phyloP scores from a whole-genome alignment of 2,113 vertebrate species.

The Manacus vitellinus region DNA sequence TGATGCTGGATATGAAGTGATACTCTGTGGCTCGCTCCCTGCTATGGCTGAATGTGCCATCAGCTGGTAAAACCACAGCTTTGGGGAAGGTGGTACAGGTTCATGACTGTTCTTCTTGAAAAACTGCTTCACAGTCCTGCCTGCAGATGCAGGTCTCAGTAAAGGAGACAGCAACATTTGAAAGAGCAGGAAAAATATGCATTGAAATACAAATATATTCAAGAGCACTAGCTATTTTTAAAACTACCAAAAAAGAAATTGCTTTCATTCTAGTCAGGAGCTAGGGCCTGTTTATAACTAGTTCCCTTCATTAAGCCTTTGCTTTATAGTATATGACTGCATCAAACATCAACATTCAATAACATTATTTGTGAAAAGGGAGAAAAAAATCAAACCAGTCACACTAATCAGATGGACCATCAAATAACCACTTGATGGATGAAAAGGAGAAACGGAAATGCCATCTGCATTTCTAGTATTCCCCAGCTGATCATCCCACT shows the following conservation, averaged over 20 bases:
- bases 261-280: neutral
- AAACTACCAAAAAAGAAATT: neutral
- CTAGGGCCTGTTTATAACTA: neutral
- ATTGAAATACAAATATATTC: neutral
- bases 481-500: neutral
- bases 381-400: neutral
- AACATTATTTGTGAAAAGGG: neutral
- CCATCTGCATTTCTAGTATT: constrained; percentile 5
- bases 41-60: neutral
- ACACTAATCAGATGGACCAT: neutral
- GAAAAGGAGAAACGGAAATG: constrained; percentile 18
- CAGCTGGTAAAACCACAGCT: neutral
- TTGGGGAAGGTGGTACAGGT: neutral
- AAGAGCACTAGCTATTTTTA: neutral
- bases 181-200: neutral
- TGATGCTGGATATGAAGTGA: neutral
- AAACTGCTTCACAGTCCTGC: neutral
- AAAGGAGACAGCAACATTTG: neutral
- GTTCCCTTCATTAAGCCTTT: neutral
- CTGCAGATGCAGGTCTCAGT: neutral
- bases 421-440: neutral
- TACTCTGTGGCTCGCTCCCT: neutral
- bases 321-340: neutral
- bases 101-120: neutral
- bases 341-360: neutral